phyloP scores from a whole-genome alignment of 2,797 vertebrate genomes.

The Nannoperca australis region DNA sequence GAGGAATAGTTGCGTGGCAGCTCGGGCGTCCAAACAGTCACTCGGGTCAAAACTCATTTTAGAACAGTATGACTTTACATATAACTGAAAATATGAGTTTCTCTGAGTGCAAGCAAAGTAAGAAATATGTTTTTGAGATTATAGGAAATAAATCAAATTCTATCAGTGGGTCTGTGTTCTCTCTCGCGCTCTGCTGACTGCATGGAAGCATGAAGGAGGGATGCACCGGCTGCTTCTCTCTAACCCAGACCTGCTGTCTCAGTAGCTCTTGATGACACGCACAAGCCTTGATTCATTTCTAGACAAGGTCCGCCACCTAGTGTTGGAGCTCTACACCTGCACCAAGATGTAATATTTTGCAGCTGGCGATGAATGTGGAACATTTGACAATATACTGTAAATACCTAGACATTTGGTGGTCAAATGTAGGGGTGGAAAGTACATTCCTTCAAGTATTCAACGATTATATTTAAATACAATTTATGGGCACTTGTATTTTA shows the following conservation, averaged over 20 bases:
- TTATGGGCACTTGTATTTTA: neutral
- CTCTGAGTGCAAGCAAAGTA: conserved; percentile 87
- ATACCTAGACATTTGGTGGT: neutral
- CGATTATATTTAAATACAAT: neutral
- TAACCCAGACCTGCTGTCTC: neutral
- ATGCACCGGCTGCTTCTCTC: neutral
- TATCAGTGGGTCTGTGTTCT: conserved; percentile 81
- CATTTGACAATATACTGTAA: neutral
- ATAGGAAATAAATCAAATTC: conserved; percentile 91
- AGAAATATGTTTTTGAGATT: conserved; percentile 87
- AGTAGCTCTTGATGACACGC: neutral
- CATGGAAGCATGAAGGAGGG: neutral
- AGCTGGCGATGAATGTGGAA: neutral
- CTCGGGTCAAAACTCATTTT: conserved; percentile 74
- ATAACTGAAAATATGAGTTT: conserved; percentile 85
- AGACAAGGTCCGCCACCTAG: conserved; percentile 54
- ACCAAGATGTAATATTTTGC: neutral
- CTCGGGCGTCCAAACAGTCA: conserved; percentile 31
- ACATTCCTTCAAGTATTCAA: neutral
- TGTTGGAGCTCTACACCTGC: conserved; percentile 17
- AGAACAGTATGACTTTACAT: conserved; percentile 73
- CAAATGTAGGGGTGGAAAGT: neutral
- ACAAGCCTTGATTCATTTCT: conserved; percentile 20
- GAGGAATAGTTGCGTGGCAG: conserved; percentile 37
- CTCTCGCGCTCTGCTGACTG: conserved; percentile 15